Evolutionary conservation across 2,113 vertebrate species (phyloP), one percentile per base, ranked within the genome.

Genomic region (Dipodomys merriami): DNA sequence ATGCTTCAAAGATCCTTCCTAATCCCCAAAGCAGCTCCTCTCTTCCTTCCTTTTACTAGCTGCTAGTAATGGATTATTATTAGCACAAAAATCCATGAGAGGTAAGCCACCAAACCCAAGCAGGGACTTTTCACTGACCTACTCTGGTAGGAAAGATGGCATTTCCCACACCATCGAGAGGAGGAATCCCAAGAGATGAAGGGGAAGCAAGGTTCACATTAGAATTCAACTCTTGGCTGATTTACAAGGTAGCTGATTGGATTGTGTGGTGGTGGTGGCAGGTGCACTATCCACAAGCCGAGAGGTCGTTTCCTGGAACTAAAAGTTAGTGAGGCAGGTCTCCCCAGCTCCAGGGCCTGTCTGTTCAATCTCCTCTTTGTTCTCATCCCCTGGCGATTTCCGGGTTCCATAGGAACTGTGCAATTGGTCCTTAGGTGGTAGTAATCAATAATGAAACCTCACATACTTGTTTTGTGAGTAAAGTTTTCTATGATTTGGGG

Each of bases 341-440:
- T 49, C 10, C 65, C 60, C 16, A 35, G 5, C 64, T 73, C 44
- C 7, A 7, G 29, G 5, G 23, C 69, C 62, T 65, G 0, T 23
- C 12, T 39, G 27, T 23, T 76, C 39, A 6, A 6, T 8, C 30
- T 88, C 62, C 60, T 62, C 29, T 60, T 44, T 81, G 83, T 11
- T 53, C 10, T 77, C 12, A 10, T 2, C 30, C 1, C 22, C 9
- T 39, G 8, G 22, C 3, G 82, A 39, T 22, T 87, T 82, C 2
- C n/a, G 1, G 15, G 46, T 68, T 33, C 1, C 35, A 5, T 1
- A 39, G 79, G 57, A 72, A 46, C 2, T 0, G 0, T 0, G 2
- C 30, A 0, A 39, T 13, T 1, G 18, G 39, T 79, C 12, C 29
- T 35, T 2, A 0, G 7, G 7, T 18, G 1, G 49, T 19, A 1